Percentiles rank a stretch among this genome's conserved stretches.
Conservation (phyloP, 2,888 invertebrate genomes). For the Chalcosyrphus nemorum region DNA sequence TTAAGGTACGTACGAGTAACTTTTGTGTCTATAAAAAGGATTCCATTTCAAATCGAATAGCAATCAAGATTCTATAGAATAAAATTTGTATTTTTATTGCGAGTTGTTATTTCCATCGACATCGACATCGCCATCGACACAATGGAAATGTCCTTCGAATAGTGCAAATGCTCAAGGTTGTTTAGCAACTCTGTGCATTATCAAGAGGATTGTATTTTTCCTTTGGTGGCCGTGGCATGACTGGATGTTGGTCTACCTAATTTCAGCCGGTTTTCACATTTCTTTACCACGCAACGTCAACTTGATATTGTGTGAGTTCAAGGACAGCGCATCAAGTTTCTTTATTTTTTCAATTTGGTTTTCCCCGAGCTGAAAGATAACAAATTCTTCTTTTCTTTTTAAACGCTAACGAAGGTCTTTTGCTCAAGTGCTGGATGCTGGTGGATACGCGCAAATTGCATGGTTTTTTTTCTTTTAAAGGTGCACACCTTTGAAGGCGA, state of each 20-base stretch:
- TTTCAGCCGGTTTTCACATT: slow-evolving; percentile 42
- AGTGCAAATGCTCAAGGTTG: slow-evolving; percentile 36
- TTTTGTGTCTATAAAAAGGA: neutral
- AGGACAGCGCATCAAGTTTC: slow-evolving; percentile 25
- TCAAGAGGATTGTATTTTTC: neutral
- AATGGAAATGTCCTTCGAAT: slow-evolving; percentile 26
- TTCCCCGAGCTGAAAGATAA: neutral
- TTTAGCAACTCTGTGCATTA: neutral
- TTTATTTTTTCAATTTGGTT: slow-evolving; percentile 5
- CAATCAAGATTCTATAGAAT: neutral
- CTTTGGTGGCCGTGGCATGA: neutral
- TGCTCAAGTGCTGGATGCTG: neutral
- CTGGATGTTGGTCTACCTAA: slow-evolving; percentile 9
- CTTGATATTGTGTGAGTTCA: slow-evolving; percentile 35
- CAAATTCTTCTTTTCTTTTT: neutral
- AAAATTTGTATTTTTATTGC: slow-evolving; percentile 29
- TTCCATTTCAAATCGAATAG: neutral
- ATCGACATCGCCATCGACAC: too few relatives aligned
- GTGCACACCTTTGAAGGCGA: slow-evolving; percentile 16
- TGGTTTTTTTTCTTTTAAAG: neutral
- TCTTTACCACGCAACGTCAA: neutral
- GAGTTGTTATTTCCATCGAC: slow-evolving; percentile 16
- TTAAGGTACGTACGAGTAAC: slow-evolving; percentile 85
- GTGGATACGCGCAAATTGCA: slow-evolving; percentile 13
- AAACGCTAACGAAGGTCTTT: neutral